Conservation (phyloP, 2,113 vertebrate species). For the Charadrius vociferus region DNA sequence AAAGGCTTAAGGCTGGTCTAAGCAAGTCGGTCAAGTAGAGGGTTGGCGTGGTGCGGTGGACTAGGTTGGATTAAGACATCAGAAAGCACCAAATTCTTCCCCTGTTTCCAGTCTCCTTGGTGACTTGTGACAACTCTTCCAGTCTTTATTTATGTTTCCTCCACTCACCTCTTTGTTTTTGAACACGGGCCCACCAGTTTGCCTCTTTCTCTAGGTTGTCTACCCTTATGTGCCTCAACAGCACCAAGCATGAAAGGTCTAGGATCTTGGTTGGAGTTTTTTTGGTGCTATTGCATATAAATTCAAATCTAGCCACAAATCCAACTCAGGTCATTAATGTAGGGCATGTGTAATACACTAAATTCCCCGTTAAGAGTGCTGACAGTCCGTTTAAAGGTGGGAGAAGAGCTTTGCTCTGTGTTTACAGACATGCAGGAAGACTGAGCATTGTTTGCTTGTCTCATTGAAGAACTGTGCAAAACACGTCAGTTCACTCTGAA, state of each 20-base stretch:
- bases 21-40: not conserved
- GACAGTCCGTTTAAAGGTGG: not conserved
- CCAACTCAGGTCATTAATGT: too few relatives aligned
- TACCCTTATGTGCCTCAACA: not conserved
- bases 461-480: not conserved
- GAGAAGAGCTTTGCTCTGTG: not conserved
- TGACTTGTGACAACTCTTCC: not conserved
- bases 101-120: not conserved
- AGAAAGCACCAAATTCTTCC: not conserved
- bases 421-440: not conserved
- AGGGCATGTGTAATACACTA: not conserved
- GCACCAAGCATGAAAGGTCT: not conserved
- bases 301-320: not conserved
- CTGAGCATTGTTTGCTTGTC: not conserved
- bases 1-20: not conserved
- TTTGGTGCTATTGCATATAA: not conserved
- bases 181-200: fast-evolving
- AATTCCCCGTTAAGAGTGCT: not conserved
- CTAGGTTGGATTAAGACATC: not conserved
- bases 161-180: not conserved
- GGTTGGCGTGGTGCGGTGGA: not conserved
- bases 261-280: not conserved
- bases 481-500: not conserved
- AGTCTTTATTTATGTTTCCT: not conserved
- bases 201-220: not conserved